These are phyloP conservation scores for Solenopsis fugax DNA, from an alignment of 1,140 invertebrate genomes.

Conservation along the genomic window DNA sequence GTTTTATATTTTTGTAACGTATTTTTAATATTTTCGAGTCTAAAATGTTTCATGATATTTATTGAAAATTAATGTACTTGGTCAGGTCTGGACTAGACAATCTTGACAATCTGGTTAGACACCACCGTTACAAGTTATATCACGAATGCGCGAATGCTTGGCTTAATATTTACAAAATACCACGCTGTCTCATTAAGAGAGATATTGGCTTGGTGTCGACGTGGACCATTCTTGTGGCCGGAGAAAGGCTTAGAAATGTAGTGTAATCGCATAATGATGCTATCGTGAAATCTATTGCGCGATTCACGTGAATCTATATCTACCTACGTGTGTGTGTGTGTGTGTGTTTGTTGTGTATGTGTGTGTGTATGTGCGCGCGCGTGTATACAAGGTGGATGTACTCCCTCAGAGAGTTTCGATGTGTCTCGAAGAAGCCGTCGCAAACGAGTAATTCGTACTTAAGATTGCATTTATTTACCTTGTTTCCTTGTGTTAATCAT, in stretches of 20 bases:
- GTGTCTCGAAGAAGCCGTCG: slow-evolving; percentile 83
- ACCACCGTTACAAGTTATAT: slow-evolving; percentile 34
- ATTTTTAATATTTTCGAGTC: neutral
- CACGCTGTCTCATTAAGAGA: neutral
- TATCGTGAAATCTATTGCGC: slow-evolving; percentile 60
- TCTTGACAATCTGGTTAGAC: neutral
- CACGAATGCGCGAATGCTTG: slow-evolving; percentile 2
- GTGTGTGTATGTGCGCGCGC: neutral
- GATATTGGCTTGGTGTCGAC: neutral
- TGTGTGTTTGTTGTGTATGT: slow-evolving; percentile 23
- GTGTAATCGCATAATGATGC: slow-evolving; percentile 33
- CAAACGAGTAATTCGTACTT: slow-evolving; percentile 76
- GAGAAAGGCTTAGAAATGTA: slow-evolving; percentile 65
- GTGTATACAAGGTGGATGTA: slow-evolving; percentile 49
- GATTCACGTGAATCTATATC: slow-evolving; percentile 70
- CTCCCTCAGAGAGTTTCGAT: slow-evolving; percentile 78
- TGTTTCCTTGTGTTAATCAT: slow-evolving; percentile 51
- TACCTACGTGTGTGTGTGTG: slow-evolving; percentile 40
- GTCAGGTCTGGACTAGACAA: neutral
- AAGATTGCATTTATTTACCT: slow-evolving; percentile 61
- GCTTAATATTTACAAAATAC: slow-evolving; percentile 34
- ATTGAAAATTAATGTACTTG: slow-evolving; percentile 24
- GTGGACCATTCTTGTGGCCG: neutral
- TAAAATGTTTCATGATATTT: slow-evolving; percentile 12
- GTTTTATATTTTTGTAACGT: neutral